phyloP scores from a whole-genome alignment of 64 coral and sea anemone species.

The Platygyra sinensis region DNA sequence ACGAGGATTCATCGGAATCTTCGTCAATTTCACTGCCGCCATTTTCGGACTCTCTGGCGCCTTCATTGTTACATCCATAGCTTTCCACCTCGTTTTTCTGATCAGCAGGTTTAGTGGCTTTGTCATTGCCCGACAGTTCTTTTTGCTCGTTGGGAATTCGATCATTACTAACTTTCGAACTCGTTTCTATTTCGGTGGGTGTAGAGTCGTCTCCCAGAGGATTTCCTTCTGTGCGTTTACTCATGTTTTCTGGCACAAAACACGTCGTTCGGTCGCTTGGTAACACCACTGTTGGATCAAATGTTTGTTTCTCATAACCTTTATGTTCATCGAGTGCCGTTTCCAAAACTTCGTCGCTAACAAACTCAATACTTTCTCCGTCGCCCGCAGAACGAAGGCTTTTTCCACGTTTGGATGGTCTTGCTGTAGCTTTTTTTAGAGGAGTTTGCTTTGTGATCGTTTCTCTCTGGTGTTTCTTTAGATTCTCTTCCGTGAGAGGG shows the following conservation, averaged over 20 bases:
- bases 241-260: neutral
- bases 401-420: neutral
- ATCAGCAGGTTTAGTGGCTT: neutral
- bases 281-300: neutral
- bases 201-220: neutral
- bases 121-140: neutral
- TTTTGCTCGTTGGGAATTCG: neutral
- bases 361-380: constrained; percentile 45
- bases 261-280: neutral
- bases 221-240: neutral
- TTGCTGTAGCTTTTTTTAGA: neutral
- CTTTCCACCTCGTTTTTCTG: constrained; percentile 7
- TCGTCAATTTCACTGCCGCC: neutral
- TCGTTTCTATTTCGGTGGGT: neutral
- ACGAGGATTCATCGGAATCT: constrained; percentile 40
- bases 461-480: constrained; percentile 34
- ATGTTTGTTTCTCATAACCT: neutral
- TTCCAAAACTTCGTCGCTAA: neutral
- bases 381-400: constrained; percentile 44
- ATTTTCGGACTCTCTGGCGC: constrained; percentile 13
- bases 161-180: neutral
- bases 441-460: neutral
- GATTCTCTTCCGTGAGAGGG: constrained; percentile 49
- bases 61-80: neutral
- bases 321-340: neutral